Percentiles rank a stretch among this genome's conserved stretches.
phyloP scores from a whole-genome alignment of 2,113 vertebrate genomes.

The Actinemys pallida region DNA sequence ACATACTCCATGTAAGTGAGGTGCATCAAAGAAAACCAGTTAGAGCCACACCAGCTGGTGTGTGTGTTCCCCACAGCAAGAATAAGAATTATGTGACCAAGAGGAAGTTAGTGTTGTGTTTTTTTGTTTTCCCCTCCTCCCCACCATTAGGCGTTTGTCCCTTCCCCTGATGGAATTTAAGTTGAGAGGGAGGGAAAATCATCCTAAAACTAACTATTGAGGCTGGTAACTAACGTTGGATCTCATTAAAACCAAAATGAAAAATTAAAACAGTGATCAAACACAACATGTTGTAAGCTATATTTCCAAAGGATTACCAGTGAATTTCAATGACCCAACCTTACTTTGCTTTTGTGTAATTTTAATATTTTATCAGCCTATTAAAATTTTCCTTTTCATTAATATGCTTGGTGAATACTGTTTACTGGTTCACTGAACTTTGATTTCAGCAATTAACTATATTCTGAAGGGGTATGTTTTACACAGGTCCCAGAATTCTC shows the following conservation, averaged over 20 bases:
- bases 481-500: not conserved
- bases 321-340: not conserved
- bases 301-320: constrained; percentile 5
- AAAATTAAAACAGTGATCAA: not conserved
- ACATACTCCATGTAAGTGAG: not conserved
- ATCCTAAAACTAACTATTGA: not conserved
- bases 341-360: not conserved
- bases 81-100: not conserved
- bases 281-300: not conserved
- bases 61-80: not conserved
- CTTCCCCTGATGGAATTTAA: not conserved
- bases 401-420: constrained; percentile 12
- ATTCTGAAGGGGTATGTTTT: constrained; percentile 1
- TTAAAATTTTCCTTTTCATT: constrained; percentile 23
- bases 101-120: no score
- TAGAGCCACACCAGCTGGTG: not conserved
- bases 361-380: constrained; percentile 24
- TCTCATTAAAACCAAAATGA: not conserved
- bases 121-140: no score
- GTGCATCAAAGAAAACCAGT: not conserved
- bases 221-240: not conserved
- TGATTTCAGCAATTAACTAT: constrained; percentile 35
- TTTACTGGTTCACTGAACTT: constrained; percentile 18
- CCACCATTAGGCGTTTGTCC: not conserved
- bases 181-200: not conserved